Percentiles rank a stretch among this genome's conserved stretches.
phyloP scores from a whole-genome alignment of 1,140 invertebrate genomes.

The Galleria mellonella region DNA sequence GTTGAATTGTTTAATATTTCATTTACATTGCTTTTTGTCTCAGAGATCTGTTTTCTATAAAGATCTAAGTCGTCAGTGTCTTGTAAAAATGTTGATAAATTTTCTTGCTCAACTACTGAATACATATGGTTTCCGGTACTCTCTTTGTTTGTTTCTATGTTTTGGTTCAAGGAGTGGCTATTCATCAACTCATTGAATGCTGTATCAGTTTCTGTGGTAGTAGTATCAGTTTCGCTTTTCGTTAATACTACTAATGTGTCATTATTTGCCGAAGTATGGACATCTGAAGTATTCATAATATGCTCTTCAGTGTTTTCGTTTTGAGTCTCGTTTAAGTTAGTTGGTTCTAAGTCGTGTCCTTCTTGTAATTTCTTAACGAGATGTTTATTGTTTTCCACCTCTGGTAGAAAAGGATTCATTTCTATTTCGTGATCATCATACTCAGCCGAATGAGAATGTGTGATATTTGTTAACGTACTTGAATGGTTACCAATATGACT shows the following conservation, averaged over 20 bases:
- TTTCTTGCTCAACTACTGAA: neutral
- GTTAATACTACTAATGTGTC: constrained; percentile 3
- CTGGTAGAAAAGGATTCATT: constrained; percentile 80
- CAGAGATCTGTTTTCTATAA: neutral
- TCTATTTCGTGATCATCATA: constrained; percentile 66
- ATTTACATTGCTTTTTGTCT: no score
- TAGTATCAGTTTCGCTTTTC: constrained; percentile 3
- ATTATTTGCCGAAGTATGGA: constrained; percentile 2
- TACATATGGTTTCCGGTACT: neutral
- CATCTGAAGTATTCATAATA: constrained; percentile 9
- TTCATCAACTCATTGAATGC: constrained; percentile 30
- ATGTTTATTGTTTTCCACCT: constrained; percentile 76
- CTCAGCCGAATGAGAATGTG: constrained; percentile 35
- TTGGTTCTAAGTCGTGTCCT: constrained; percentile 60
- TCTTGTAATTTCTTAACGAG: constrained; percentile 74
- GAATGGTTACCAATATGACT: constrained; percentile 36
- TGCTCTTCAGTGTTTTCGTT: constrained; percentile 57
- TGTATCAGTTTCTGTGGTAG: constrained; percentile 19
- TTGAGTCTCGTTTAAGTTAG: constrained; percentile 61
- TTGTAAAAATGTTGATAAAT: constrained; percentile 43
- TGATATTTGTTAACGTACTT: constrained; percentile 19
- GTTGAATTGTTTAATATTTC: constrained; percentile 5
- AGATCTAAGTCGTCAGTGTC: constrained; percentile 56
- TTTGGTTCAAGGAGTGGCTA: constrained; percentile 6
- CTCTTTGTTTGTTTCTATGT: neutral